A percentile compares a stretch with the other conserved stretches of the same genome.
Conservation (phyloP, 2,888 invertebrate species). For the Diabrotica balteata region DNA sequence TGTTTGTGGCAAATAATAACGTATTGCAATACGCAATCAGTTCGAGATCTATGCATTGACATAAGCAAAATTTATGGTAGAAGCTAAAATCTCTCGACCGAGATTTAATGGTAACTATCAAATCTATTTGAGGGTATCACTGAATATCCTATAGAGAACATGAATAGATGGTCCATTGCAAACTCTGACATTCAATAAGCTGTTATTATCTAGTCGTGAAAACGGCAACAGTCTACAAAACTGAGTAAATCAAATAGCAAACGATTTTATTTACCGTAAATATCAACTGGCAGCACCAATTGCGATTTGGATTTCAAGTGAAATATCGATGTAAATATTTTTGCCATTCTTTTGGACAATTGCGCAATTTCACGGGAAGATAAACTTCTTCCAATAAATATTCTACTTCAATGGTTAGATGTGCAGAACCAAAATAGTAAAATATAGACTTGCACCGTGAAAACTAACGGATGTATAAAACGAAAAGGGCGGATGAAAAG, state of each 20-base stretch:
- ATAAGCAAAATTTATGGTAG: slow-evolving; percentile 23
- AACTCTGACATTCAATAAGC: slow-evolving; percentile 24
- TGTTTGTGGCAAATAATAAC: slow-evolving; percentile 2
- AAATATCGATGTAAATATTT: slow-evolving; percentile 12
- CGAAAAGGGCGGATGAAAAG: too few species aligned
- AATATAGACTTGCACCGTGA: too few species aligned
- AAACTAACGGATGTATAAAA: too few species aligned
- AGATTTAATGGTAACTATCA: slow-evolving; percentile 24
- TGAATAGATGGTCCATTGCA: slow-evolving; percentile 12
- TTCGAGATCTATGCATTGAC: slow-evolving; percentile 19
- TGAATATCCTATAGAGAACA: slow-evolving; percentile 19
- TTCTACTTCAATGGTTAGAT: too few species aligned
- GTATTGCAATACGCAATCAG: slow-evolving; percentile 21
- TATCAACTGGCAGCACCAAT: not conserved
- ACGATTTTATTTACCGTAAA: slow-evolving; percentile 18
- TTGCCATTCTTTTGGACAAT: not conserved
- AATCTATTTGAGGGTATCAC: slow-evolving; percentile 24
- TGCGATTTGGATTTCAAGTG: not conserved
- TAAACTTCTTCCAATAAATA: too few species aligned
- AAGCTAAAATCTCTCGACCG: slow-evolving; percentile 16
- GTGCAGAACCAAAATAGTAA: too few species aligned
- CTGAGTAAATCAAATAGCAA: slow-evolving; percentile 13
- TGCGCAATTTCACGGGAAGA: too few species aligned
- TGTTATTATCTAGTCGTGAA: slow-evolving; percentile 18
- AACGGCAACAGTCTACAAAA: slow-evolving; percentile 13